A percentile compares a stretch with the other conserved stretches of the same genome.
phyloP scores from a whole-genome alignment of 2,113 vertebrate species.

The Cromileptes altivelis region DNA sequence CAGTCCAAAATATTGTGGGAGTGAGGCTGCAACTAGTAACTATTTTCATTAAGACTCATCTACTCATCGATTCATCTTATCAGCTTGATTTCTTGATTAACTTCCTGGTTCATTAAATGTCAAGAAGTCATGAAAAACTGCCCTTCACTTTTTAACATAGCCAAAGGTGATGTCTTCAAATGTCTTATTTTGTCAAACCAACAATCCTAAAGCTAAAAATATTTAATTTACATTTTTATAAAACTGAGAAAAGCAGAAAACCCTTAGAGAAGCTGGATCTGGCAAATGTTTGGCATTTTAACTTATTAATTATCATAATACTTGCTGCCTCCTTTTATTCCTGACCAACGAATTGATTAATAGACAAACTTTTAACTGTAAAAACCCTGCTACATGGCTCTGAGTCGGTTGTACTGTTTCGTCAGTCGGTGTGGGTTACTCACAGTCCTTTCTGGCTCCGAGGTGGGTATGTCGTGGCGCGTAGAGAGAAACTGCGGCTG shows the following conservation, averaged over 20 bases:
- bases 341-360: background rate
- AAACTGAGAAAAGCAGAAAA: no score
- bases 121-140: background rate
- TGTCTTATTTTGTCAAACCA: background rate
- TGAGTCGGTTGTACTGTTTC: background rate
- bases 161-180: background rate
- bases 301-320: background rate
- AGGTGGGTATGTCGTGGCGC: conserved; percentile 79
- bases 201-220: background rate
- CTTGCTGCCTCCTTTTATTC: background rate
- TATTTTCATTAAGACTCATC: background rate
- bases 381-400: background rate
- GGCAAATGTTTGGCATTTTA: background rate
- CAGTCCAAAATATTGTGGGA: background rate
- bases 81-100: background rate
- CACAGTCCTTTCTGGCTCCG: conserved; percentile 85
- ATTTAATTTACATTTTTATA: no score
- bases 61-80: background rate
- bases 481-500: conserved; percentile 81
- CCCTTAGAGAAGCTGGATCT: background rate
- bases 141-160: background rate
- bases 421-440: conserved; percentile 56
- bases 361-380: background rate
- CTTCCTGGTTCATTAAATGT: background rate
- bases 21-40: background rate